Evolutionary conservation across 2,888 invertebrate species (phyloP), one percentile per base, ranked within the genome.

Genomic region (Opisthograptis luteolata): DNA sequence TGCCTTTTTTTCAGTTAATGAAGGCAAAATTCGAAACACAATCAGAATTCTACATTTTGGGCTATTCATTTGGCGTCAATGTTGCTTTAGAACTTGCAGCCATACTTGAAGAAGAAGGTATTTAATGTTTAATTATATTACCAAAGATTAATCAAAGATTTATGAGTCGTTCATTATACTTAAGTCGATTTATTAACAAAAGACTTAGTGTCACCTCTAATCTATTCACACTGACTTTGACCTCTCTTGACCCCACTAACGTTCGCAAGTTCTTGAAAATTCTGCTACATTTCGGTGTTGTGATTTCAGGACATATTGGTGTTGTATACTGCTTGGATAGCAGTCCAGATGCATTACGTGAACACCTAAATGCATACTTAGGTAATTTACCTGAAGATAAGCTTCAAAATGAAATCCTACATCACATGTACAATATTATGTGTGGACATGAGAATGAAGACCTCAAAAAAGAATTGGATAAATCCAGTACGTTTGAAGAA

Each of bases 51-150:
- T 68, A 73, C 27, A 55, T 80, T 2, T 52, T 79, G 39, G 79
- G 78, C 0, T 79, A 79, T 60, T 79, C 79, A 2, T 79, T 79
- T 51, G 79, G 79, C 20, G 76, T 75, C 0, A 81, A 79, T 30
- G 58, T 83, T 10, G 81, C 80, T n/a, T 60, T 84, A 28, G 81
- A 83, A 44, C 37, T 83, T 27, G 80, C 83, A 8, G 66, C 69
- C 0, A 40, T 81, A 22, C 63, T 83, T 49, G 81, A 84, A 50
- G 68, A 65, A 59, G 77, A 84, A 75, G 83, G 81, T 81, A 78
- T 85, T 20, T 32, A 40, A 20, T 10, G 13, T 13, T 10, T 24
- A 24, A n/a, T n/a, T n/a, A n/a, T n/a, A n/a, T n/a, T n/a, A n/a
- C n/a, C n/a, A n/a, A n/a, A n/a, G n/a, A n/a, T n/a, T n/a, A n/a